These are phyloP conservation scores for Centrocercus urophasianus DNA, from an alignment of 2,113 vertebrate genomes.

Conservation along the genomic window DNA sequence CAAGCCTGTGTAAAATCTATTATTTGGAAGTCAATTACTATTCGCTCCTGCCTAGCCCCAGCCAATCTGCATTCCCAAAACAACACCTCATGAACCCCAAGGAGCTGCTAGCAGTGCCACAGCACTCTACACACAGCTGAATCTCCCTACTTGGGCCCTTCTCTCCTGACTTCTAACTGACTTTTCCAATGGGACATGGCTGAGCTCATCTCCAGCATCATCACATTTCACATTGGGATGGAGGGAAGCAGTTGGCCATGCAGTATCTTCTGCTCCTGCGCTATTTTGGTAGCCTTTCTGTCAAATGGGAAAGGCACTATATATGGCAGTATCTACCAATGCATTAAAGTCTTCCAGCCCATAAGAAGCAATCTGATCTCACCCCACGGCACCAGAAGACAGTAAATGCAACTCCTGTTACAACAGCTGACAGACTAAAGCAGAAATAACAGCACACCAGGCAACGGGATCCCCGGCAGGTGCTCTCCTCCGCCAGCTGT, in stretches of 20 bases:
- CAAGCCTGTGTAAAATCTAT: not conserved
- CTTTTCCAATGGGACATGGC: not conserved
- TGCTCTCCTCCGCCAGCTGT: conserved; percentile 22
- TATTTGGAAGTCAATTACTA: not conserved
- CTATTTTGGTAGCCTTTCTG: conserved; percentile 22
- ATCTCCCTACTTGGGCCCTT: not conserved
- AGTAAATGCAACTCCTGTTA: conserved; percentile 33
- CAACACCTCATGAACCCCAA: not conserved
- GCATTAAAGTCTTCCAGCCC: conserved; percentile 5
- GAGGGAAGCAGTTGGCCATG: not conserved
- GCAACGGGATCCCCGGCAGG: conserved; percentile 32
- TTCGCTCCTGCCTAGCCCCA: not conserved
- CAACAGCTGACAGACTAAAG: conserved; percentile 60
- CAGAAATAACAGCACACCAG: conserved; percentile 43
- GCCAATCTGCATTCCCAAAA: not conserved
- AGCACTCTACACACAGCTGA: rapidly evolving
- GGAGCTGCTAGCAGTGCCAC: not conserved
- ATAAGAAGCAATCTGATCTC: conserved; percentile 45
- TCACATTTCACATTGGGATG: not conserved
- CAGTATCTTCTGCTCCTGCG: not conserved
- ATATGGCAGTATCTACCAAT: conserved; percentile 48
- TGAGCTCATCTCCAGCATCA: rapidly evolving
- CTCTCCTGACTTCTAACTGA: not conserved
- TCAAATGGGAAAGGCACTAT: not conserved
- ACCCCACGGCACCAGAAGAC: not conserved